These are phyloP conservation scores for Polyommatus icarus DNA, from an alignment of 2,888 invertebrate genomes.

Conservation along the genomic window DNA sequence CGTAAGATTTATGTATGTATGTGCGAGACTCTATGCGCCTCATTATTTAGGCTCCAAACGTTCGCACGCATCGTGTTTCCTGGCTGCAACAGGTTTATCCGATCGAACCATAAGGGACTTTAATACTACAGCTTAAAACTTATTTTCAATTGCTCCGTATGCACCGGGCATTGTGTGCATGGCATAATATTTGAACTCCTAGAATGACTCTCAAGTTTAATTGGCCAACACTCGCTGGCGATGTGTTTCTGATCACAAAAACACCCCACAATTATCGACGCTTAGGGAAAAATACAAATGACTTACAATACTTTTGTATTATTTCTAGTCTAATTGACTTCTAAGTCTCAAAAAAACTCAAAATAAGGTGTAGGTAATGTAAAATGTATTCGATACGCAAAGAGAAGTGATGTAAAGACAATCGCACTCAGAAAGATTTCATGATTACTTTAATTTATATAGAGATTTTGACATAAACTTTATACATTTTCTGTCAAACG, in stretches of 20 bases:
- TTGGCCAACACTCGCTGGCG: slow-evolving; percentile 57
- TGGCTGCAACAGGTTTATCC: slow-evolving; percentile 44
- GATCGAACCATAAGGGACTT: slow-evolving; percentile 43
- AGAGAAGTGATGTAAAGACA: no score
- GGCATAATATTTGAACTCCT: slow-evolving; percentile 45
- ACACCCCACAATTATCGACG: not conserved
- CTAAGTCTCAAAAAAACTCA: no score
- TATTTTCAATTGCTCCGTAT: slow-evolving; percentile 40
- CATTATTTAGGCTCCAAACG: slow-evolving; percentile 53
- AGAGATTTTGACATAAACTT: no score
- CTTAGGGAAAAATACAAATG: not conserved
- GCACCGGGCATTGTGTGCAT: slow-evolving; percentile 39
- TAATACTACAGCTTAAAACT: slow-evolving; percentile 45
- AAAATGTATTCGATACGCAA: no score
- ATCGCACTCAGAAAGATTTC: no score
- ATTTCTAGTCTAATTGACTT: no score
- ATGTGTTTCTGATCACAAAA: slow-evolving; percentile 28
- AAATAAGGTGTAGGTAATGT: no score
- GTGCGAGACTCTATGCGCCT: slow-evolving; percentile 44
- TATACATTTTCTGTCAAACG: no score
- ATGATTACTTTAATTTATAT: no score
- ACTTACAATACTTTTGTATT: not conserved
- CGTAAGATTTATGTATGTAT: slow-evolving; percentile 22
- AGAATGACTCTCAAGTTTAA: slow-evolving; percentile 54
- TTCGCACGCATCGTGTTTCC: slow-evolving; percentile 58